Evolutionary conservation across 2,888 invertebrate genomes (phyloP), one percentile per base, ranked within the genome.

Genomic region (Scaptomyza parva): DNA sequence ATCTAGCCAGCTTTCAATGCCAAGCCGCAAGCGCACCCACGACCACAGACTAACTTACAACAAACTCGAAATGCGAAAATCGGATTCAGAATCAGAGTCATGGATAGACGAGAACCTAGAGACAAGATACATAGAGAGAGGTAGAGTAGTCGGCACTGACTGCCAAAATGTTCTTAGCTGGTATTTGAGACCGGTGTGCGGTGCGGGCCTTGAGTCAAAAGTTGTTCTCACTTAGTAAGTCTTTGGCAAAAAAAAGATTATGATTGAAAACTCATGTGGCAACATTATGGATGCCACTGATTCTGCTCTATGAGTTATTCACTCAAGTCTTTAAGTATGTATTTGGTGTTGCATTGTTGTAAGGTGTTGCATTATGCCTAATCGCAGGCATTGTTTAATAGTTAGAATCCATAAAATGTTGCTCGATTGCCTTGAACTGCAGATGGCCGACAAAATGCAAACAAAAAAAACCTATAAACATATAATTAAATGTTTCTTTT

Each of bases 341-440:
- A 37, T 12, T n/a, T n/a, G n/a, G n/a, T n/a, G n/a, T 30, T 30
- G 30, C 4, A 30, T 57, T 59, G 60, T 58, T 65, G 61, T 50
- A 51, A 20, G 22, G 22, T 22, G 33, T 37, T 33, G 51, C 26
- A 14, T 44, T 39, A 33, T 47, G 48, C 57, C 48, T 40, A 43
- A 39, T 44, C 52, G 53, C 6, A 28, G 12, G 12, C 52, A 26
- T 2, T 51, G 24, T 51, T 51, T 30, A 50, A 33, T 14, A 6
- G 35, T 33, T 17, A 17, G 17, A 54, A 51, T 65, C 41, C 65
- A 80, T 63, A 64, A 77, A 61, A 47, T 24, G 55, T 61, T 76
- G 69, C 70, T 71, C 30, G 84, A 69, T 75, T 69, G 67, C 86
- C 84, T 84, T 84, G 86, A 73, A 73, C 68, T 59, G 28, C 28